Conservation (phyloP, 2,113 vertebrate genomes). For the Neomonachus schauinslandi region DNA sequence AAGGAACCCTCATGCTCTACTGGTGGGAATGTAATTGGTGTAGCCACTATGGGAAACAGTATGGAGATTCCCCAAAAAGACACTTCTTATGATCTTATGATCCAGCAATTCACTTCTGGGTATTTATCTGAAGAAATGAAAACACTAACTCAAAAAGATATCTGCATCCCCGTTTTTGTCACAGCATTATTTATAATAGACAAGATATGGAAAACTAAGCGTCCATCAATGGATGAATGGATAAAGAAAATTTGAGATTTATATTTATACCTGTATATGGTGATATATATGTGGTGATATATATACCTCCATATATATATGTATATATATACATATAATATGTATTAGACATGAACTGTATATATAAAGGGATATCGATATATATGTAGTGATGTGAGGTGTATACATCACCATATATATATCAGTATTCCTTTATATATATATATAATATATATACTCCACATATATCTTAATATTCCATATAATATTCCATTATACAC, state of each 20-base stretch:
- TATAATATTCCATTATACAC: not conserved
- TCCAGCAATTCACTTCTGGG: not conserved
- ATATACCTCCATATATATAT: not conserved
- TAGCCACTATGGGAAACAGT: not conserved
- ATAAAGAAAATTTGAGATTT: not conserved
- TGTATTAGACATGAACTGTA: not conserved
- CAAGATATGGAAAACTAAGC: not conserved
- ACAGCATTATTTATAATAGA: not conserved
- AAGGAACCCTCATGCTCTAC: not conserved
- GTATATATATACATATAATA: not conserved
- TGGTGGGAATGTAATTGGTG: not conserved
- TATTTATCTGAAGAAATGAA: not conserved
- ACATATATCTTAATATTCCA: no score
- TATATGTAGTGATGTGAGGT: no score
- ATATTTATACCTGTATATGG: not conserved
- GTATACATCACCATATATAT: not conserved
- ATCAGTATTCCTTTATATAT: not conserved
- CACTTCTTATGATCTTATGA: not conserved
- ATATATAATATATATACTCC: no score
- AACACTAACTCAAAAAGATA: not conserved
- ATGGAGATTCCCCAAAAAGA: not conserved
- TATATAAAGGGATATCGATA: no score
- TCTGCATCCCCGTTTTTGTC: not conserved
- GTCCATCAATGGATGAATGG: not conserved
- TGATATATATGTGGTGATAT: not conserved